A percentile compares a stretch with the other conserved stretches of the same genome.
phyloP scores from a whole-genome alignment of 2,797 vertebrate species.

The Cyclura pinguis region DNA sequence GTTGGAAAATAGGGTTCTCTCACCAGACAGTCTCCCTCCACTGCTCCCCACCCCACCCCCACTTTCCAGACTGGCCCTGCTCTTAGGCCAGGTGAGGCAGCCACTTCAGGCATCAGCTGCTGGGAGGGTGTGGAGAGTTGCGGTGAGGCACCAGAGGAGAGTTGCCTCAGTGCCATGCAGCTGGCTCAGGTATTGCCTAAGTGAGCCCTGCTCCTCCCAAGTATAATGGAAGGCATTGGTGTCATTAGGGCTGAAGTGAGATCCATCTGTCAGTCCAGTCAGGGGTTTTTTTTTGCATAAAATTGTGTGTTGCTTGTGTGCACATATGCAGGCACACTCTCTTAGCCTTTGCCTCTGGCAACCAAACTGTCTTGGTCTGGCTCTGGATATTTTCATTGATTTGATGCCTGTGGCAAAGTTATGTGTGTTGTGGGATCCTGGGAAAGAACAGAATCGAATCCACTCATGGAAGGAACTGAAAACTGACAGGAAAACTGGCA shows the following conservation, averaged over 20 bases:
- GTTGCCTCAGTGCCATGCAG: no score
- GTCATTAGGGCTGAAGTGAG: background rate
- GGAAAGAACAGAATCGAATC: background rate
- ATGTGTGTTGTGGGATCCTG: background rate
- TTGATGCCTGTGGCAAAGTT: background rate
- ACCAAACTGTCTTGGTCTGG: background rate
- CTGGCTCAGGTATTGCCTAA: background rate
- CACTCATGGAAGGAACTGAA: background rate
- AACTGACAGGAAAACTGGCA: background rate
- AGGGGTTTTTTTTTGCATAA: no score
- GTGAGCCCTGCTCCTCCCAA: background rate
- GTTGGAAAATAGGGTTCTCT: background rate
- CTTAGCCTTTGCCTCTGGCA: background rate
- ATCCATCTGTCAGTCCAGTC: background rate
- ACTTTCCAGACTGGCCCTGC: background rate
- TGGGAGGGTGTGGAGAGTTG: background rate
- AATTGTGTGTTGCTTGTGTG: no score
- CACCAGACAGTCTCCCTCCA: no score
- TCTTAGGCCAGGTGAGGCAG: background rate
- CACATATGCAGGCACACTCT: no score
- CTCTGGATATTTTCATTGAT: no score
- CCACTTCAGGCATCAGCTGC: background rate
- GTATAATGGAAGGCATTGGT: background rate
- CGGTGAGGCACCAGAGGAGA: background rate
- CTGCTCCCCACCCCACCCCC: background rate